These are phyloP conservation scores for Proterorhinus semilunaris DNA, from an alignment of 2,113 vertebrate genomes.

Conservation along the genomic window DNA sequence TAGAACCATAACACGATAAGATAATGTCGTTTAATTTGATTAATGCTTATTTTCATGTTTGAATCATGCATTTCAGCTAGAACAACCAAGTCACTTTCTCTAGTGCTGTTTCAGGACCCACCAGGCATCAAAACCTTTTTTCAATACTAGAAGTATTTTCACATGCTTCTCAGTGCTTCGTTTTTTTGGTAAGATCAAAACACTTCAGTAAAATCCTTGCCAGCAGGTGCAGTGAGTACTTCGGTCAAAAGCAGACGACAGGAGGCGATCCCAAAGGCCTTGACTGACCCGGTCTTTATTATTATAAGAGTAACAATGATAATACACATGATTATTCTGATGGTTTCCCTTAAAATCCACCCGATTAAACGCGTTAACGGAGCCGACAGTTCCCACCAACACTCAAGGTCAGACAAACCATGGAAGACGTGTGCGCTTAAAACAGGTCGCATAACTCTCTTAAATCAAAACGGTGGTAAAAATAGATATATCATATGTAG, in stretches of 20 bases:
- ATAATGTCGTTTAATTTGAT: no score
- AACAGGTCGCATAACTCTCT: conserved; percentile 44
- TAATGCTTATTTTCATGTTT: no score
- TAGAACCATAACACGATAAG: no score
- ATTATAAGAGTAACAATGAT: conserved; percentile 70
- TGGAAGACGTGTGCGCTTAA: conserved; percentile 57
- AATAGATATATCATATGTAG: conserved; percentile 34
- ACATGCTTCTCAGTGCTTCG: background rate
- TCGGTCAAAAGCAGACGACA: conserved; percentile 26
- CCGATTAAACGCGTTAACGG: conserved; percentile 39
- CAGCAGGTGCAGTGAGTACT: background rate
- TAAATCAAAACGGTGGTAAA: conserved; percentile 37
- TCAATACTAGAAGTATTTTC: no score
- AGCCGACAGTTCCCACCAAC: conserved; percentile 37
- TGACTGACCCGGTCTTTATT: conserved; percentile 72
- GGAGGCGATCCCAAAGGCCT: conserved; percentile 53
- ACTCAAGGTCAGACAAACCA: conserved; percentile 54
- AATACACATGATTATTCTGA: conserved; percentile 62
- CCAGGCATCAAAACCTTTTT: no score
- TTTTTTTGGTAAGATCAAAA: background rate
- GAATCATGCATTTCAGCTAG: no score
- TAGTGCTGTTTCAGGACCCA: no score
- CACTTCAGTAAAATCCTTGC: no score
- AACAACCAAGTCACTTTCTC: no score
- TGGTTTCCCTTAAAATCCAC: conserved; percentile 55